Conservation (phyloP, 2,113 vertebrate species). For the Notechis scutatus region DNA sequence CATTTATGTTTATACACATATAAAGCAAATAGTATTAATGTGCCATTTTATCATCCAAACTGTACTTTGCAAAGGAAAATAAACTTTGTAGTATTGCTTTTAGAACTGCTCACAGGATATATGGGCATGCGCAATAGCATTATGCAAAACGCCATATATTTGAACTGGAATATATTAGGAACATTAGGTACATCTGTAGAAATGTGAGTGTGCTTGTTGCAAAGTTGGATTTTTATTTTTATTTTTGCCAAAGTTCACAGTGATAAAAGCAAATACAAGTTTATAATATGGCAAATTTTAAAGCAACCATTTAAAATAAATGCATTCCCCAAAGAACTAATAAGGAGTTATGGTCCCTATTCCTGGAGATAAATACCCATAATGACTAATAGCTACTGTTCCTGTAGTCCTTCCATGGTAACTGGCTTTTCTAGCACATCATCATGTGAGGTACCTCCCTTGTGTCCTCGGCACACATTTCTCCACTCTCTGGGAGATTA, state of each 20-base stretch:
- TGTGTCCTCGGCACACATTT: not conserved
- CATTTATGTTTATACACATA: not conserved
- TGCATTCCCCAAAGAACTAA: not conserved
- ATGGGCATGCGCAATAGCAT: not conserved
- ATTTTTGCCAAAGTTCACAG: not conserved
- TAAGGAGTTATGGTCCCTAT: not conserved
- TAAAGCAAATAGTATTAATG: not conserved
- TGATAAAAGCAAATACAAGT: not conserved
- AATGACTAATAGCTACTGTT: not conserved
- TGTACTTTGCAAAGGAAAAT: not conserved
- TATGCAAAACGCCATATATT: not conserved
- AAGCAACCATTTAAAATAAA: not conserved
- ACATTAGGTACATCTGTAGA: not conserved
- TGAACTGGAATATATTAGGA: not conserved
- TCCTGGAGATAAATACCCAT: not conserved
- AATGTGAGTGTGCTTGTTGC: not conserved
- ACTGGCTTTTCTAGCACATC: not conserved
- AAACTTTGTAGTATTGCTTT: not conserved
- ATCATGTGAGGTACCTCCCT: not conserved
- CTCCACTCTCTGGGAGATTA: not conserved
- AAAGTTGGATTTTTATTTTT: not conserved
- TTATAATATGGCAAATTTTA: not conserved
- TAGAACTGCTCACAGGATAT: not conserved
- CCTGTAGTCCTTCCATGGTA: not conserved
- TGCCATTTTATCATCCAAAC: not conserved